Base-by-base conservation (phyloP, 2,113 vertebrate species). In the Indicator maculatus region DNA sequence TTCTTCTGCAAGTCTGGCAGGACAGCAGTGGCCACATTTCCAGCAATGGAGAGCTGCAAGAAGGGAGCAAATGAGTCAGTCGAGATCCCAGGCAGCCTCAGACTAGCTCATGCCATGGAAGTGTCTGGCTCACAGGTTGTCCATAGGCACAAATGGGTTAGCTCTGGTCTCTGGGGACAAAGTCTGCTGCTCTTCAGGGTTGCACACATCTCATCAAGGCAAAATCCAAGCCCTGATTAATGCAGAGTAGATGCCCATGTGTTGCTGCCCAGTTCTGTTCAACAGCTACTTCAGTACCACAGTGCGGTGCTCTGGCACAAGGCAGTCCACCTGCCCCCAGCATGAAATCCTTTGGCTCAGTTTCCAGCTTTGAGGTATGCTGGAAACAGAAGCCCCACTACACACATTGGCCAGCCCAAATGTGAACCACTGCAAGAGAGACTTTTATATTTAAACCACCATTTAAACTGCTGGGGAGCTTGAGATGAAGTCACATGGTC, bases 1-100 rank as follows among this genome's bases (percentile, higher is more conserved):
- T 98, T 98, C 64, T 98, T 98, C 93, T 98, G 97, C 95, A 99
- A 96, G 9, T 97, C 98, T 27, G 98, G 96, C 94, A 99, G 97
- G 66, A 98, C 45, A 0, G 98, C 98, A 1, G 96, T 97, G 8
- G 96, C 97, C 70, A 98, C 97, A 6, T 96, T 95, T 16, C 99
- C 99, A 53, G 97, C 93, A 2, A 99, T 93, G 11, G 97, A 98
- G 84, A 99, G 95, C 99, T 99, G 89, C 24, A 36, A 59, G 12
- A 15, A 47, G 69, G 31, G 8, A 89, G 75, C 36, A 88, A 53
- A 65, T 15, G 36, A 61, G 52, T 81, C 88, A 83, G 72, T 13
- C 2, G 1, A 38, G 8, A 9, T 38, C 67, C 52, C 63, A 67
- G 77, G 38, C 65, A 59, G 8, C 66, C 74, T 76, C 77, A 55